Percentiles rank a stretch among this genome's conserved stretches.
Evolutionary conservation across 2,888 invertebrate genomes (phyloP).

Genomic region (Coremacera marginata): DNA sequence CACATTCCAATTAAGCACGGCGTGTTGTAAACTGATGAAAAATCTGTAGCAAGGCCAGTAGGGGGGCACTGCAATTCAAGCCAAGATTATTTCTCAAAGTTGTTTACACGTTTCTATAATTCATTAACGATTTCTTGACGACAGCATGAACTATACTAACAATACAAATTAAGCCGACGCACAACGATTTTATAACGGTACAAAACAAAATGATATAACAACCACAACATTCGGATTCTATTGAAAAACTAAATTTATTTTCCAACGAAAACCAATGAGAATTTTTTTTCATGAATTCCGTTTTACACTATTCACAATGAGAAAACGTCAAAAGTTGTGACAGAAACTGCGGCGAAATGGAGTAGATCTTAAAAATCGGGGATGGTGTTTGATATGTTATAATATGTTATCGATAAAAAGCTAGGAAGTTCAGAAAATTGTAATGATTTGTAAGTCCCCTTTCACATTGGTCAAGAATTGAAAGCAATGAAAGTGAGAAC

Average conservation of each 20-base stretch:
- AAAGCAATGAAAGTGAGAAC: too few species aligned
- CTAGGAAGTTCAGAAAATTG: too few species aligned
- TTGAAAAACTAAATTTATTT: conserved; percentile 23
- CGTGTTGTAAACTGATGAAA: neutral
- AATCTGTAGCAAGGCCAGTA: neutral
- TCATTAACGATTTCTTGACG: neutral
- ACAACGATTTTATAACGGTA: neutral
- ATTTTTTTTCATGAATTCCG: neutral
- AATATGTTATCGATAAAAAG: too few species aligned
- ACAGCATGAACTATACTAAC: neutral
- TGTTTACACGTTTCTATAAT: neutral
- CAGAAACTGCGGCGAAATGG: too few species aligned
- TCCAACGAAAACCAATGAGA: conserved; percentile 19
- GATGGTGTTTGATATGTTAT: too few species aligned
- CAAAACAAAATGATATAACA: neutral
- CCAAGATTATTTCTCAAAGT: neutral
- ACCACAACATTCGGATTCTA: conserved; percentile 11
- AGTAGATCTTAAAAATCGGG: too few species aligned
- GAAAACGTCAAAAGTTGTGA: too few species aligned
- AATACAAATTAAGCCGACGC: neutral
- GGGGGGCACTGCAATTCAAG: neutral
- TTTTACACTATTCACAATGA: neutral
- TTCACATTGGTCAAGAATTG: too few species aligned
- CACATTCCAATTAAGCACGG: conserved; percentile 19
- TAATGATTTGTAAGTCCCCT: too few species aligned